Evolutionary conservation across 2,888 invertebrate genomes (phyloP).

Genomic region (Junonia oenone): DNA sequence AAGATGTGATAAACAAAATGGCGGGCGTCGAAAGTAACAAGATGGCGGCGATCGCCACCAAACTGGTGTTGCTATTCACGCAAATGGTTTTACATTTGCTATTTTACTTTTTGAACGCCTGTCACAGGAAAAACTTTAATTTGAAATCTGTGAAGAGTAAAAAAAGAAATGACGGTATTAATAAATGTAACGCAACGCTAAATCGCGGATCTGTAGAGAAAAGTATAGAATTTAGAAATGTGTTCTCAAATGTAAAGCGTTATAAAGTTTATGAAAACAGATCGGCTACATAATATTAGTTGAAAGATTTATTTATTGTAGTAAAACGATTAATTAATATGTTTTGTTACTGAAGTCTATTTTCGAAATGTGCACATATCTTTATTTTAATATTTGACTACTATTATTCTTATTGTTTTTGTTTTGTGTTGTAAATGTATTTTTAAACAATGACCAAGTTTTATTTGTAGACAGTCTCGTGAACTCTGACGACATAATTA

Average conservation of each 20-base stretch:
- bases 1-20: conserved; percentile 11
- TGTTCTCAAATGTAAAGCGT: conserved; percentile 48
- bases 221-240: conserved; percentile 56
- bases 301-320: not conserved
- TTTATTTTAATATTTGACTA: not conserved
- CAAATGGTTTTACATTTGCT: conserved; percentile 72
- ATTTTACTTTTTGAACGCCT: conserved; percentile 45
- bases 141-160: conserved; percentile 20
- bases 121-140: conserved; percentile 33
- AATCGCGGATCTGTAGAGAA: conserved; percentile 37
- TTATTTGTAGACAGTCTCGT: not conserved
- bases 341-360: not conserved
- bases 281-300: not conserved
- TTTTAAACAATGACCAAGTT: not conserved
- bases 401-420: not conserved
- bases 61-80: conserved; percentile 46
- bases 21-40: not conserved
- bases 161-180: not conserved
- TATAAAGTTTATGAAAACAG: conserved; percentile 3
- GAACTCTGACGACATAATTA: not conserved
- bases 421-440: not conserved
- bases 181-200: conserved; percentile 19
- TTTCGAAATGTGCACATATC: not conserved
- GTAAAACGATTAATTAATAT: not conserved
- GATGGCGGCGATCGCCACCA: conserved; percentile 16